Evolutionary conservation across 2,888 invertebrate genomes (phyloP), one percentile per base, ranked within the genome.

Genomic region (Elysia crispata): DNA sequence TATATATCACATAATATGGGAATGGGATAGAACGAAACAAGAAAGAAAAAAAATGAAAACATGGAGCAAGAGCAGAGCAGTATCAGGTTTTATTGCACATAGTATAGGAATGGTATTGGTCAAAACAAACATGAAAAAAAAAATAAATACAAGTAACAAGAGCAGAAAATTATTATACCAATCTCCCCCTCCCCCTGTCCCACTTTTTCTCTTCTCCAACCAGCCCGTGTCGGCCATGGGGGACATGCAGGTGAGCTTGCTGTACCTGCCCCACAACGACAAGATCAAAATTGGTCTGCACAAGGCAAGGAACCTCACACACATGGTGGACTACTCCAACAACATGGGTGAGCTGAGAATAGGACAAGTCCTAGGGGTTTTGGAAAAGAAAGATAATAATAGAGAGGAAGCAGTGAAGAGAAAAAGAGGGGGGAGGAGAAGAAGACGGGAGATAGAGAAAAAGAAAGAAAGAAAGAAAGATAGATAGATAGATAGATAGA

Each of bases 201-300:
- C n/a, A n/a, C n/a, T n/a, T n/a, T n/a, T n/a, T n/a, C n/a, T n/a
- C n/a, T n/a, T n/a, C n/a, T n/a, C n/a, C n/a, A n/a, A 31, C 28
- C 84, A 88, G 87, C 72, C 85, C n/a, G 76, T 83, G 13, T 77
- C 84, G 3, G 83, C 86, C 18, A 69, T 86, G 8, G 90, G 89
- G 6, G 89, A 90, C 54, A 66, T 90, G 1, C 84, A 87, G 75
- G 74, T 90, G 28, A 87, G 88, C 20, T 81, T 89, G 15, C 85
- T 85, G 54, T 89, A 90, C 81, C 70, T 87, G n/a, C 88, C 89
- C 3, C 83, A 86, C 57, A 72, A 84, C 25, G 89, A 89, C 60
- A 88, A 88, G 80, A 81, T 90, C 57, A 90, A 89, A 79, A 82
- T 90, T 8, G 82, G 86, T 20, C 81, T 90, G 8, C 82, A 87